Percentiles rank a stretch among this genome's conserved stretches.
Evolutionary conservation across 1,140 invertebrate species (phyloP).

Genomic region (Hormaphis cornu): DNA sequence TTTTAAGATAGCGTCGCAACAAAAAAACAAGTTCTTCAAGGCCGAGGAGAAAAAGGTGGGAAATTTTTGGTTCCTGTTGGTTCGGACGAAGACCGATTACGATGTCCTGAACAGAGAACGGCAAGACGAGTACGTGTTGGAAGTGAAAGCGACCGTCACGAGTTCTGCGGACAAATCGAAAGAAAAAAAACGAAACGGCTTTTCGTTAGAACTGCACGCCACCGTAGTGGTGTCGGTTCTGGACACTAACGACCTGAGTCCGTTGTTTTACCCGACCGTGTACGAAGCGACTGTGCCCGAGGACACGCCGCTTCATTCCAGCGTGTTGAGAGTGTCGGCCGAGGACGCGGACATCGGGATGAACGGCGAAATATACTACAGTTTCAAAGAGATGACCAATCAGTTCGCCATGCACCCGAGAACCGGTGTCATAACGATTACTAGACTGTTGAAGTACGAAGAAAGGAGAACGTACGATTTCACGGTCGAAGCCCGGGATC

Average conservation of each 20-base stretch:
- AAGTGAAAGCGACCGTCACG: slow-evolving; percentile 63
- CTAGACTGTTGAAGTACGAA: slow-evolving; percentile 58
- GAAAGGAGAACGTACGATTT: slow-evolving; percentile 63
- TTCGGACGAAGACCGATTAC: slow-evolving; percentile 74
- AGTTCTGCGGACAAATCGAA: slow-evolving; percentile 39
- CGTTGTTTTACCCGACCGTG: slow-evolving; percentile 76
- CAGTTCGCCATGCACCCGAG: slow-evolving; percentile 87
- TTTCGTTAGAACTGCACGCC: slow-evolving; percentile 55
- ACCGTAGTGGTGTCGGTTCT: slow-evolving; percentile 68
- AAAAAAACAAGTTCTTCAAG: slow-evolving; percentile 84
- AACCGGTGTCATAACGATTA: slow-evolving; percentile 75
- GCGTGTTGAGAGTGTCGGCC: slow-evolving; percentile 65
- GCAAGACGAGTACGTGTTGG: slow-evolving; percentile 69
- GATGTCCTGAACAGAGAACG: slow-evolving; percentile 84
- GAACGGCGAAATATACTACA: slow-evolving; percentile 95
- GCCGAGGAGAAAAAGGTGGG: slow-evolving; percentile 77
- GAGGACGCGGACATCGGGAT: slow-evolving; percentile 89
- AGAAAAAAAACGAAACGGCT: slow-evolving; percentile 49
- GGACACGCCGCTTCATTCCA: slow-evolving; percentile 73
- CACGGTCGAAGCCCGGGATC: slow-evolving; percentile 70
- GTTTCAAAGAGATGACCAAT: slow-evolving; percentile 72
- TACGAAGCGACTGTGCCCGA: slow-evolving; percentile 83
- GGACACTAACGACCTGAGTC: slow-evolving; percentile 86
- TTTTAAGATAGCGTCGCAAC: slow-evolving; percentile 73
- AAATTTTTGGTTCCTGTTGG: slow-evolving; percentile 84